These are phyloP conservation scores for Tetrao urogallus DNA, from an alignment of 2,113 vertebrate genomes.

Conservation along the genomic window DNA sequence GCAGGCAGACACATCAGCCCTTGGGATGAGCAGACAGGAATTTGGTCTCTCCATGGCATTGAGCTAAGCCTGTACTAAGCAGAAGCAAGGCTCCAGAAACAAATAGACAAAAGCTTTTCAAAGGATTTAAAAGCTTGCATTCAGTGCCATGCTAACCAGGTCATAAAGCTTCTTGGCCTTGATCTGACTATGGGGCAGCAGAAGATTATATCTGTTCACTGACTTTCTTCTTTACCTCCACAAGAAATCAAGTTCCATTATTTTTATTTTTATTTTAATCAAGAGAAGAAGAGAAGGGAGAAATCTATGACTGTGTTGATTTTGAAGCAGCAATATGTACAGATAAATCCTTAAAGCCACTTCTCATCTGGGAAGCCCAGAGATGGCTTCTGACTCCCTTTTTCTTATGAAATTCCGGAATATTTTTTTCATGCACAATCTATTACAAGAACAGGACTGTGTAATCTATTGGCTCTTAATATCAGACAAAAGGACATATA, in stretches of 20 bases:
- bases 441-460: background rate
- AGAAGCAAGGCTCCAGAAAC: background rate
- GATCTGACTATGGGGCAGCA: background rate
- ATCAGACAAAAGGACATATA: background rate
- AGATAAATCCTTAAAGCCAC: background rate
- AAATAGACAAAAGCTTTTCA: background rate
- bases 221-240: background rate
- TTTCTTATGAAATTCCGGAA: background rate
- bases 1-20: background rate
- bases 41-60: background rate
- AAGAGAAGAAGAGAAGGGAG: background rate
- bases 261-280: background rate
- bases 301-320: background rate
- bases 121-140: background rate
- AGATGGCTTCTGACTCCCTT: background rate
- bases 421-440: background rate
- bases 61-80: background rate
- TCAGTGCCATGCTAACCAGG: background rate
- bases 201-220: background rate
- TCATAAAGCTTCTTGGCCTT: background rate
- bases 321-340: background rate
- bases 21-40: background rate
- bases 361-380: background rate
- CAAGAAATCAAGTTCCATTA: background rate
- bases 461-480: background rate